Evolutionary conservation across 2,113 vertebrate genomes (phyloP).

Genomic region (Phaetusa simplex): DNA sequence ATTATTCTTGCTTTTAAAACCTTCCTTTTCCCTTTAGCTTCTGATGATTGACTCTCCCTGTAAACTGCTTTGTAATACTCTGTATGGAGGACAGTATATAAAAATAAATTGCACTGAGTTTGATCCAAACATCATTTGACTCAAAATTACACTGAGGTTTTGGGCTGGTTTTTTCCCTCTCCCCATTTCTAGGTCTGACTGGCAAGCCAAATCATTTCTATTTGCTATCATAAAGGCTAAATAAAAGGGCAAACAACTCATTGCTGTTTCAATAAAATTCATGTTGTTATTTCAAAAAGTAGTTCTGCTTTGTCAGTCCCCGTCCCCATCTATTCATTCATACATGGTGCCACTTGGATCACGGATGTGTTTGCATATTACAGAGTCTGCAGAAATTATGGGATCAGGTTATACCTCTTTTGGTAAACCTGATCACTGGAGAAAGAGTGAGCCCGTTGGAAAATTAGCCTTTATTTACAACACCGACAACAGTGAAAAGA

Average conservation of each 20-base stretch:
- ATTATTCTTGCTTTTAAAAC: slow-evolving; percentile 28
- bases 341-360: background rate
- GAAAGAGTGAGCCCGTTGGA: background rate
- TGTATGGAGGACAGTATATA: slow-evolving; percentile 39
- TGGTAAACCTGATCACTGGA: background rate
- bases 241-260: slow-evolving; percentile 43
- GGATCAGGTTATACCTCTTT: background rate
- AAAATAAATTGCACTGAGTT: slow-evolving; percentile 55
- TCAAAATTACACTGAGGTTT: slow-evolving; percentile 46
- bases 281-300: slow-evolving; percentile 21
- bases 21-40: slow-evolving; percentile 15
- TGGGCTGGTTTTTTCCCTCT: background rate
- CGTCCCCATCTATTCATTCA: background rate
- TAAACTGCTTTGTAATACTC: slow-evolving; percentile 49
- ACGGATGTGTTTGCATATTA: background rate
- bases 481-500: slow-evolving; percentile 35
- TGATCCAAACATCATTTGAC: slow-evolving; percentile 55
- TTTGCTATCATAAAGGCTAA: slow-evolving; percentile 49
- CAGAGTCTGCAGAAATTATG: background rate
- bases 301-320: background rate
- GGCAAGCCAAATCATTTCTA: slow-evolving; percentile 21
- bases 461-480: slow-evolving; percentile 60
- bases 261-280: slow-evolving; percentile 35
- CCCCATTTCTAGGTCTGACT: background rate
- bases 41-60: slow-evolving; percentile 42